Conservation (phyloP, 2,797 vertebrate genomes). For the Gymnopithys bicolor region DNA sequence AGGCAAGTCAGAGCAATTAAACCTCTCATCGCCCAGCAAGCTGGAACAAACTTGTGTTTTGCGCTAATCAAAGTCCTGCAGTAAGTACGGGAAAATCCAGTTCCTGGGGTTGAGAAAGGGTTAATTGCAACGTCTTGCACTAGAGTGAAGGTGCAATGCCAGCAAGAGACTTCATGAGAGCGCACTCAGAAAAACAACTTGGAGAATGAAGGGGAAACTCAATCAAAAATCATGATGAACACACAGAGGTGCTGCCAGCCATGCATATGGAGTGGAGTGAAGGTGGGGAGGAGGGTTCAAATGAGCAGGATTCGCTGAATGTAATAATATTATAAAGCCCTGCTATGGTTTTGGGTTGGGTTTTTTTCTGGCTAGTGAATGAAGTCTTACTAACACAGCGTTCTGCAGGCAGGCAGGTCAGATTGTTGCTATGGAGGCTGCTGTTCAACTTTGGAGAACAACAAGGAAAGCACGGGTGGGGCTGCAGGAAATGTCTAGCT, state of each 20-base stretch:
- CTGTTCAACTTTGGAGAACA: conserved; percentile 64
- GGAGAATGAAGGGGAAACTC: conserved; percentile 48
- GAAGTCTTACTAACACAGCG: conserved; percentile 23
- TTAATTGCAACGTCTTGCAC: conserved; percentile 70
- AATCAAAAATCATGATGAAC: conserved; percentile 59
- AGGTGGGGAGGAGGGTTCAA: conserved; percentile 46
- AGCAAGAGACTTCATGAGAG: conserved; percentile 58
- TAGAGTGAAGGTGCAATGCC: conserved; percentile 57
- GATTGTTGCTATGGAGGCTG: conserved; percentile 60
- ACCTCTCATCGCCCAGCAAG: conserved; percentile 59
- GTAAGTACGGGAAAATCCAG: conserved; percentile 55
- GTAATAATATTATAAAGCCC: neutral
- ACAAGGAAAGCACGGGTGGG: conserved; percentile 42
- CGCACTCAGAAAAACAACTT: conserved; percentile 56
- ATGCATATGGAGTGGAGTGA: conserved; percentile 63
- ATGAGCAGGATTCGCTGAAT: conserved; percentile 58
- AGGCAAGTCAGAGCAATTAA: conserved; percentile 68
- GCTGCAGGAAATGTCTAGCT: conserved; percentile 57
- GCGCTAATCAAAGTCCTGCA: conserved; percentile 56
- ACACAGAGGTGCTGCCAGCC: conserved; percentile 63
- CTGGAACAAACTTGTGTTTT: conserved; percentile 51
- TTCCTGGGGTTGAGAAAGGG: conserved; percentile 70
- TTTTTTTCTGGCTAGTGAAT: neutral
- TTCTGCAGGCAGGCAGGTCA: conserved; percentile 54
- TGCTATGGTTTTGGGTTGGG: neutral